These are phyloP conservation scores for Zaprionus taronus DNA, from an alignment of 1,140 invertebrate genomes.

Conservation along the genomic window DNA sequence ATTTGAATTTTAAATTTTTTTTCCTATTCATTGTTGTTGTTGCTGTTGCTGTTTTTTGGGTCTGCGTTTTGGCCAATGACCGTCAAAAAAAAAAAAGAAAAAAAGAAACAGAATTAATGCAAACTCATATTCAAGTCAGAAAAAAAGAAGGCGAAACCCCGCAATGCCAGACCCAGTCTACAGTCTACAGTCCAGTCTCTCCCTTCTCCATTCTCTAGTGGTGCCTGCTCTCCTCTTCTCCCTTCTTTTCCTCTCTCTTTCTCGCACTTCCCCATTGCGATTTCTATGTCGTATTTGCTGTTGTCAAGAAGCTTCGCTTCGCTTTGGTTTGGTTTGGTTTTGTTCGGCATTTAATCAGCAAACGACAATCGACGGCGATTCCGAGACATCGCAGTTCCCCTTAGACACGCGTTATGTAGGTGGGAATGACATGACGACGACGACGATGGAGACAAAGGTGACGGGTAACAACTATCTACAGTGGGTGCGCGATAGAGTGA, in stretches of 20 bases:
- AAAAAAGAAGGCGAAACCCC: constrained; percentile 7
- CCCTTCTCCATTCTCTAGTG: too few relatives aligned
- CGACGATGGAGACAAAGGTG: neutral
- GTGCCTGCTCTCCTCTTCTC: neutral
- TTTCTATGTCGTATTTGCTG: constrained; percentile 23
- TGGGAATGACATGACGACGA: constrained; percentile 9
- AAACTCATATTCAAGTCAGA: constrained; percentile 29
- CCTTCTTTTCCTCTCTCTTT: neutral
- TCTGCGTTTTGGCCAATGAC: constrained; percentile 50
- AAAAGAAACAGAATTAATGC: constrained; percentile 35
- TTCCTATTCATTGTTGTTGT: constrained; percentile 36
- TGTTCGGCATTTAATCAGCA: constrained; percentile 46
- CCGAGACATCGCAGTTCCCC: constrained; percentile 30
- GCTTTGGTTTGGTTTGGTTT: neutral
- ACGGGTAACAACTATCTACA: neutral
- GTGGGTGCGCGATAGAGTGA: neutral
- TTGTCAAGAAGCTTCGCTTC: constrained; percentile 47
- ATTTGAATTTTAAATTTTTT: constrained; percentile 70
- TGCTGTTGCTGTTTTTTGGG: constrained; percentile 19
- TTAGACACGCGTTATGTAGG: constrained; percentile 27
- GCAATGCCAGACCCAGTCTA: neutral
- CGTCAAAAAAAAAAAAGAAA: constrained; percentile 42
- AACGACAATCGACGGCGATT: constrained; percentile 31
- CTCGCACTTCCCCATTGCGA: constrained; percentile 4
- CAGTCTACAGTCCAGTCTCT: neutral